phyloP scores from a whole-genome alignment of 2,888 invertebrate genomes.

The Meta bourneti region DNA sequence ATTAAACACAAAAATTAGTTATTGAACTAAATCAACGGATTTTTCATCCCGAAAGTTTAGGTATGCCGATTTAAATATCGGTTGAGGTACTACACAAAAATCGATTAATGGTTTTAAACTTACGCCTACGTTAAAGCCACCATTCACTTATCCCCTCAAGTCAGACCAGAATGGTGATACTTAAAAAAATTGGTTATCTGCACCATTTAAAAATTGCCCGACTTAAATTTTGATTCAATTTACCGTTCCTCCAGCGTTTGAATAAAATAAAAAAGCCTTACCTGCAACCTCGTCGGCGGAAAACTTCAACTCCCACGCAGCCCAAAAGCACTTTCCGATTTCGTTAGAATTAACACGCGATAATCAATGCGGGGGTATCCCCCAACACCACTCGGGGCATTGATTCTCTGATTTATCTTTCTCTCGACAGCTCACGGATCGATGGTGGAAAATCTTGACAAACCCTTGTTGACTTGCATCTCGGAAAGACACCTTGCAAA shows the following conservation, averaged over 20 bases:
- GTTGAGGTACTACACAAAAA: too few relatives aligned
- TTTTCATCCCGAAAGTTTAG: too few relatives aligned
- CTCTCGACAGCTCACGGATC: background rate
- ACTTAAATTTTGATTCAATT: too few relatives aligned
- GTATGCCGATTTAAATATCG: too few relatives aligned
- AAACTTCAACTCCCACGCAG: background rate
- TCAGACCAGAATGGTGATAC: too few relatives aligned
- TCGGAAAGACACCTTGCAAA: background rate
- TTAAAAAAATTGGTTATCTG: too few relatives aligned
- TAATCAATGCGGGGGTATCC: background rate
- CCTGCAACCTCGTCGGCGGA: background rate
- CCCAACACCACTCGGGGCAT: background rate
- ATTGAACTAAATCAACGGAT: too few relatives aligned
- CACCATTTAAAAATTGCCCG: too few relatives aligned
- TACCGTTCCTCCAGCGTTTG: background rate
- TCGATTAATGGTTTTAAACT: too few relatives aligned
- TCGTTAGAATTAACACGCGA: background rate
- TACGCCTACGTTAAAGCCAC: too few relatives aligned
- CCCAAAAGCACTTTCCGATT: background rate
- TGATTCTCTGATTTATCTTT: background rate
- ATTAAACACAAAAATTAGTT: too few relatives aligned
- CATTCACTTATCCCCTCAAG: too few relatives aligned
- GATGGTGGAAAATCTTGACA: conserved; percentile 7
- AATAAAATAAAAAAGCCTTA: background rate
- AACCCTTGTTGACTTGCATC: background rate